Conservation (phyloP, 2,113 vertebrate species). For the Atrichornis clamosus region DNA sequence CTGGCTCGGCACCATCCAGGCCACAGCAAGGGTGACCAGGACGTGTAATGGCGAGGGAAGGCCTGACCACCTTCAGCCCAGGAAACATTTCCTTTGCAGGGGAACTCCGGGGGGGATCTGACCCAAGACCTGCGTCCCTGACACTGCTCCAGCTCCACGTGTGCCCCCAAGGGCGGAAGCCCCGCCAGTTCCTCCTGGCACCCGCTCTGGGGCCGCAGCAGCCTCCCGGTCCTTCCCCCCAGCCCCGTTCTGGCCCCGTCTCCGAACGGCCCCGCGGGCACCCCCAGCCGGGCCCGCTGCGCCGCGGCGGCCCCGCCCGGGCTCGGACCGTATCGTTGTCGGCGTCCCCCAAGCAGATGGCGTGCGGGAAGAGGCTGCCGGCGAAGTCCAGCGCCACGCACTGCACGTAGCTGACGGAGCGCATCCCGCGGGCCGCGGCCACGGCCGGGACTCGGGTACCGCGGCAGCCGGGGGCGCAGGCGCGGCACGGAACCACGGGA, state of each 20-base stretch:
- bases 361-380: slow-evolving; percentile 90
- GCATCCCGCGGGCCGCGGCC: slow-evolving; percentile 67
- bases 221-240: accelerated
- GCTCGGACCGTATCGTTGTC: slow-evolving; percentile 87
- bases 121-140: neutral
- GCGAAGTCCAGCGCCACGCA: slow-evolving; percentile 88
- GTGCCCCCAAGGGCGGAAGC: accelerated
- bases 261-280: neutral
- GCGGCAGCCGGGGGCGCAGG: neutral
- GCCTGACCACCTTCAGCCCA: neutral
- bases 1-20: accelerated
- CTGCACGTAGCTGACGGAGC: slow-evolving; percentile 89
- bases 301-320: too few relatives aligned
- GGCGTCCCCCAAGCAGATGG: slow-evolving; percentile 90
- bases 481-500: neutral
- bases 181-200: too few relatives aligned
- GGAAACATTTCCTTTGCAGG: accelerated
- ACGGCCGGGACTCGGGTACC: too few relatives aligned
- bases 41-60: accelerated
- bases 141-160: accelerated
- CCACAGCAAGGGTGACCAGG: neutral
- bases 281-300: neutral
- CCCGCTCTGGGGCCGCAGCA: accelerated
- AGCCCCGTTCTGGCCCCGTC: neutral
- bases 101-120: accelerated